Evolutionary conservation across 2,888 invertebrate species (phyloP), one percentile per base, ranked within the genome.

Genomic region (Leucophenga maculata): DNA sequence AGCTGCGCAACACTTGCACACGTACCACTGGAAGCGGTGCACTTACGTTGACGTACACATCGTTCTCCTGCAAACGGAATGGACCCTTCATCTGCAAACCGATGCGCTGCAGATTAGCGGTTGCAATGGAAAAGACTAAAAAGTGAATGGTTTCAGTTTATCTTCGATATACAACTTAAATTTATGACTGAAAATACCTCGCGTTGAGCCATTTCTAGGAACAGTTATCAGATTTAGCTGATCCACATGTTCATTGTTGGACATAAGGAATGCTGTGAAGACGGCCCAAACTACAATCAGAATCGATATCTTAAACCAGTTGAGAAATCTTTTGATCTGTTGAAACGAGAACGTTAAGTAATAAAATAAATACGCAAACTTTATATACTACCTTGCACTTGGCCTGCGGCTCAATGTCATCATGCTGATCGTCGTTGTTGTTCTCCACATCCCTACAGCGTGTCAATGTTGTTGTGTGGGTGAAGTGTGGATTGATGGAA

Each of bases 241-340:
- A 59, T 90, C 90, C 46, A 92, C 90, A 80, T 91, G 93, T 78
- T 94, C 94, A 73, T 91, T 92, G 81, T 92, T 93, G 79, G 91
- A 90, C 89, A 94, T 91, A 74, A 95, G 90, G 9, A 92, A 90
- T 4, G 90, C 89, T 0, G 94, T 93, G 84, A 94, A 94, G 75
- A 92, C 89, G 0, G 91, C 77, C 94, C 94, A 94, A 65, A 92
- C 90, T 0, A 89, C 88, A 1, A 92, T 86, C 0, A 94, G 89
- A 0, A 92, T 74, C 0, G 89, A 85, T 79, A 93, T 91, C 78
- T 89, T 89, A 16, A 86, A 77, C 87, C 87, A 88, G 59, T 85
- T 86, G 20, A 88, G 78, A 83, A 84, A 85, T 70, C 85, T 85
- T 71, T 81, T 84, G 22, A 80, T 46, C 86, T 88, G 70, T 6